These are phyloP conservation scores for Melanotaenia pygmaea DNA, from an alignment of 2,797 vertebrate species.

Conservation along the genomic window DNA sequence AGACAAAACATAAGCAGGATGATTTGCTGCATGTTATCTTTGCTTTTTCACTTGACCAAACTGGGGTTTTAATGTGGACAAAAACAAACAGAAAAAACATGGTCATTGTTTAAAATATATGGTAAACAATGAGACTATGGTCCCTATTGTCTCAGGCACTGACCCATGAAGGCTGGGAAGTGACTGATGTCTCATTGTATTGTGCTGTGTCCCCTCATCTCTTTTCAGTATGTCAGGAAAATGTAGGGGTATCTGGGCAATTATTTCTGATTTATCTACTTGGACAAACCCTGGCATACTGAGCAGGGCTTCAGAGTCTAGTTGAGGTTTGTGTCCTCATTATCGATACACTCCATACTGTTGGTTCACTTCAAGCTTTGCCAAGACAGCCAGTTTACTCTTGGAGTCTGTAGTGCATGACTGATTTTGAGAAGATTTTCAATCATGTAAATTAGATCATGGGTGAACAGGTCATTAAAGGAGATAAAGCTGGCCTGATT, in stretches of 20 bases:
- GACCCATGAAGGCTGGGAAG: slow-evolving; percentile 72
- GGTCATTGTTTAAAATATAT: slow-evolving; percentile 46
- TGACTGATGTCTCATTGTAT: slow-evolving; percentile 79
- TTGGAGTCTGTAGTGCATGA: slow-evolving; percentile 47
- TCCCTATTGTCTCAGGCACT: slow-evolving; percentile 63
- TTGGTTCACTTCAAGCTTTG: slow-evolving; percentile 65
- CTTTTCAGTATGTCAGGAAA: slow-evolving; percentile 60
- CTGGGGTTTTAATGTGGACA: slow-evolving; percentile 33
- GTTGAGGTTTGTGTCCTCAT: slow-evolving; percentile 77
- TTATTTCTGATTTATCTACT: slow-evolving; percentile 85
- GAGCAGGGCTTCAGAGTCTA: slow-evolving; percentile 67
- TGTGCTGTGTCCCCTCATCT: slow-evolving; percentile 67
- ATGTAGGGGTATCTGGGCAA: slow-evolving; percentile 74
- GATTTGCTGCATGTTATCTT: slow-evolving; percentile 8
- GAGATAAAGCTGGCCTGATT: slow-evolving; percentile 41
- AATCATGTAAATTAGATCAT: slow-evolving; percentile 68
- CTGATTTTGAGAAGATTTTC: slow-evolving; percentile 59
- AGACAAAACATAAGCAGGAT: slow-evolving; percentile 9
- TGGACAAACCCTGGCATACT: slow-evolving; percentile 80
- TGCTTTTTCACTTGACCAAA: slow-evolving; percentile 21
- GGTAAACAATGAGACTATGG: slow-evolving; percentile 65
- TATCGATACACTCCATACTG: slow-evolving; percentile 75
- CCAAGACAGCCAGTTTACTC: slow-evolving; percentile 59
- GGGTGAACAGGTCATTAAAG: slow-evolving; percentile 65
- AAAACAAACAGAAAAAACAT: slow-evolving; percentile 36